phyloP scores from a whole-genome alignment of 2,888 invertebrate genomes.

The Priocnemis perturbator region DNA sequence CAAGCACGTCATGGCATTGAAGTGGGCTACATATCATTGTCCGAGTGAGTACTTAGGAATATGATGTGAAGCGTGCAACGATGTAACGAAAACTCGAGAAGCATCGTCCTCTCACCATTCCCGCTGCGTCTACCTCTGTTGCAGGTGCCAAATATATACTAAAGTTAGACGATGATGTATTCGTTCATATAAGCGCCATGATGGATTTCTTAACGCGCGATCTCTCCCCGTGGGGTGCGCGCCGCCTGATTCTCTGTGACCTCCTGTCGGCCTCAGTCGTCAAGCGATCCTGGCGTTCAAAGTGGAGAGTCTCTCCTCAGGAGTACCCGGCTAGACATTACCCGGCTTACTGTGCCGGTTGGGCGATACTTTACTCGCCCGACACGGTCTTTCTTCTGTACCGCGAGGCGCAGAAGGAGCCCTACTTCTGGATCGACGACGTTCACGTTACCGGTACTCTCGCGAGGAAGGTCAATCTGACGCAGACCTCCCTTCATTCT shows the following conservation, averaged over 20 bases:
- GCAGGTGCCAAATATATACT: conserved; percentile 74
- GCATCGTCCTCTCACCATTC: too few species aligned
- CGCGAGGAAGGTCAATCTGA: conserved; percentile 78
- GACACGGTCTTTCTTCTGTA: conserved; percentile 80
- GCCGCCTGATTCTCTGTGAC: conserved; percentile 81
- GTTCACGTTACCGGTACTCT: conserved; percentile 85
- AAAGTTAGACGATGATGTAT: conserved; percentile 76
- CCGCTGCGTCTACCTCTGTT: conserved; percentile 33
- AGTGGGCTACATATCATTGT: conserved; percentile 77
- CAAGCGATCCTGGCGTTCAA: conserved; percentile 81
- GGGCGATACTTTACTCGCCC: conserved; percentile 82
- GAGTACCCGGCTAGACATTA: conserved; percentile 82
- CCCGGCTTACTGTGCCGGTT: conserved; percentile 87
- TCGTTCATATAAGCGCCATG: conserved; percentile 74
- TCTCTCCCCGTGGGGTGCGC: conserved; percentile 80
- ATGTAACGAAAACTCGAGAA: too few species aligned
- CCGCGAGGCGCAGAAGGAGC: conserved; percentile 78
- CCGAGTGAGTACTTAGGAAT: conserved; percentile 64
- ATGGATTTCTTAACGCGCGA: conserved; percentile 76
- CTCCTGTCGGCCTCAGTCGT: conserved; percentile 76
- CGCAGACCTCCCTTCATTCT: conserved; percentile 77
- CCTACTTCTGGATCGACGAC: conserved; percentile 91
- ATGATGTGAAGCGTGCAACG: neutral
- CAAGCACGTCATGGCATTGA: conserved; percentile 78
- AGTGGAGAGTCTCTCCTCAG: conserved; percentile 84